These are phyloP conservation scores for Meloidogyne chitwoodi DNA, from an alignment of 1,140 invertebrate genomes.

Conservation along the genomic window DNA sequence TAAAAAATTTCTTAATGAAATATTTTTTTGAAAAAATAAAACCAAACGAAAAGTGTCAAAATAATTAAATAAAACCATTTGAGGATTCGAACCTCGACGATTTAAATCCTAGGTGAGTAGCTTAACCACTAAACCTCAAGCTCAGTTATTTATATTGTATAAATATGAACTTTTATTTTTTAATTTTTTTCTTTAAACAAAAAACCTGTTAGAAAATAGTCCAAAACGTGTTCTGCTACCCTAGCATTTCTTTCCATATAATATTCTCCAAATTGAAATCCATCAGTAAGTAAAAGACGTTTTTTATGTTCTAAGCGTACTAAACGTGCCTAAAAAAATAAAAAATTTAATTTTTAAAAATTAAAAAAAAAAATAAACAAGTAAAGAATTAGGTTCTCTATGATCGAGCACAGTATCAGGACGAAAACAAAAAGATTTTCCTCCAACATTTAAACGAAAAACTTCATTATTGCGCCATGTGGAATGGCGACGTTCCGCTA, in stretches of 20 bases:
- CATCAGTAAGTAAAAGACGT: constrained; percentile 43
- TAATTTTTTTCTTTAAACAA: not conserved
- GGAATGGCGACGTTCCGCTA: not conserved
- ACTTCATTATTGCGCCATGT: constrained; percentile 3
- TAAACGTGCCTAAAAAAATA: constrained; percentile 24
- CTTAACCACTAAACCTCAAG: too few relatives aligned
- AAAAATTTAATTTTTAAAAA: not conserved
- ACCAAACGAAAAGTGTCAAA: too few relatives aligned
- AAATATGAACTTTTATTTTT: too few relatives aligned
- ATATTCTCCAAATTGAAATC: constrained; percentile 44
- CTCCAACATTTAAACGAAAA: constrained; percentile 50
- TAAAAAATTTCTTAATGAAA: not conserved
- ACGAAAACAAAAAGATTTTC: constrained; percentile 52
- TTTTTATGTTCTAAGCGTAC: constrained; percentile 38
- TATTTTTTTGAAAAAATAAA: too few relatives aligned
- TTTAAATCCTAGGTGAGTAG: too few relatives aligned
- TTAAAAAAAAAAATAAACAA: not conserved
- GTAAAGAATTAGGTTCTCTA: constrained; percentile 29
- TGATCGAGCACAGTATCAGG: constrained; percentile 36
- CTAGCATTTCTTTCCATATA: constrained; percentile 51
- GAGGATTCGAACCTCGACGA: too few relatives aligned
- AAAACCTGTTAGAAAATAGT: constrained; percentile 54
- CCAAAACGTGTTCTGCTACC: constrained; percentile 52
- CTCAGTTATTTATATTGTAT: too few relatives aligned
- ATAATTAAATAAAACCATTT: too few relatives aligned